Base-by-base conservation (phyloP, 2,113 vertebrate genomes). In the Aramus guarauna region DNA sequence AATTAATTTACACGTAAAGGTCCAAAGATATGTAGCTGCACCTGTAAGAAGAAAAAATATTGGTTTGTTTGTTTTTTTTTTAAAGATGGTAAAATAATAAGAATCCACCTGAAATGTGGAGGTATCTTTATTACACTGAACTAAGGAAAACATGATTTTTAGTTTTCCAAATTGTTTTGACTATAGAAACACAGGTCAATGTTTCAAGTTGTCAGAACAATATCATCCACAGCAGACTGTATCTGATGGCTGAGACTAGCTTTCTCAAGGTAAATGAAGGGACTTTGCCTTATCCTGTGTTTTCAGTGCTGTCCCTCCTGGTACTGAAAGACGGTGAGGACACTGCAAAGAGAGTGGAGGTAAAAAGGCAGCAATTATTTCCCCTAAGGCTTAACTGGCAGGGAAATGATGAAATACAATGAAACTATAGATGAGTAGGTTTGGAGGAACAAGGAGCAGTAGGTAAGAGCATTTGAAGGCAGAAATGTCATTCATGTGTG, bases 161-260 rank as follows among this genome's bases (percentile, higher is more conserved):
- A 29, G 17, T 67, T 84, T 90, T 82, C 53, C 7, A 76, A 66
- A 88, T 88, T 84, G 36, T 53, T 94, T 86, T 92, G 76, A 86
- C 79, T 87, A 20, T 9, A 73, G 71, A 76, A 80, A 69, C 78
- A 63, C 53, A 69, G 58, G 72, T 73, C 85, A 85, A 4, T 80
- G 71, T 85, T 88, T 93, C 81, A 92, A 53, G 71, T 41, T 95
- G 82, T 94, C 85, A 83, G 78, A 82, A 66, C 37, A 48, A 73
- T 85, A 15, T 73, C 41, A 88, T 24, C 50, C 50, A 47, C 15
- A 34, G 45, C 5, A 55, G 29, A 26, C 41, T 85, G 9, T 58
- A 50, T 79, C 22, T 93, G 71, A 95, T 76, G 55, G 81, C 50
- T 77, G 71, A 82, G 82, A 83, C 75, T 96, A 87, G 34, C 23